Evolutionary conservation across 2,797 vertebrate genomes (phyloP), one percentile per base, ranked within the genome.

Genomic region (Emys orbicularis): DNA sequence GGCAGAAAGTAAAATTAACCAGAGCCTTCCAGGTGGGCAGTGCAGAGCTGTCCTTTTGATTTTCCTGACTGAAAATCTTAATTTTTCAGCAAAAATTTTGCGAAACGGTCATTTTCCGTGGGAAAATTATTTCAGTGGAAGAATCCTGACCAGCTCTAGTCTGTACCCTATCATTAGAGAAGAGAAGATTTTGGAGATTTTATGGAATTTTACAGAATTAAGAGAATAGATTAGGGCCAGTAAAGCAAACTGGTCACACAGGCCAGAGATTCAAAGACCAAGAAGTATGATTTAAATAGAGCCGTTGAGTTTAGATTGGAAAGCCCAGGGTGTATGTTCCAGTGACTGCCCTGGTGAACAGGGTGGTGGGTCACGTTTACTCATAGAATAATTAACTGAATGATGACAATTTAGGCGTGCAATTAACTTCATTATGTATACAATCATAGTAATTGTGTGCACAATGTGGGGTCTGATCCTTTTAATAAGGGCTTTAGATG

Each of bases 361-460:
- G 57, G 81, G 19, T 1, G 37, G 25, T 72, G 68, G 81, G 3
- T 81, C 12, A 7, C 1, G 5, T 25, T n/a, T 83, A 49, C 31
- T 79, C 49, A 5, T 10, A 54, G 4, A 82, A 44, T 1, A 2
- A 6, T 15, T 59, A 61, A 61, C 86, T 77, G 50, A 49, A 27
- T 12, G 50, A 50, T 5, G 81, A 18, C 25, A 52, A 12, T 50
- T 89, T 52, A 80, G 10, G 31, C 6, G 68, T 68, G 53, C 57
- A 4, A n/a, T 52, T 84, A 9, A 65, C 23, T 25, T 11, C 25
- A 0, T 9, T 12, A 0, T 50, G 49, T 81, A n/a, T 41, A 27
- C 34, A 79, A 72, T 61, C 57, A 31, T 12, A 18, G 18, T 44
- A 68, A 50, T 5, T 13, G 4, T 1, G 21, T 34, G 76, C 21